These are phyloP conservation scores for Verasper variegatus DNA, from an alignment of 2,113 vertebrate genomes.

Conservation along the genomic window DNA sequence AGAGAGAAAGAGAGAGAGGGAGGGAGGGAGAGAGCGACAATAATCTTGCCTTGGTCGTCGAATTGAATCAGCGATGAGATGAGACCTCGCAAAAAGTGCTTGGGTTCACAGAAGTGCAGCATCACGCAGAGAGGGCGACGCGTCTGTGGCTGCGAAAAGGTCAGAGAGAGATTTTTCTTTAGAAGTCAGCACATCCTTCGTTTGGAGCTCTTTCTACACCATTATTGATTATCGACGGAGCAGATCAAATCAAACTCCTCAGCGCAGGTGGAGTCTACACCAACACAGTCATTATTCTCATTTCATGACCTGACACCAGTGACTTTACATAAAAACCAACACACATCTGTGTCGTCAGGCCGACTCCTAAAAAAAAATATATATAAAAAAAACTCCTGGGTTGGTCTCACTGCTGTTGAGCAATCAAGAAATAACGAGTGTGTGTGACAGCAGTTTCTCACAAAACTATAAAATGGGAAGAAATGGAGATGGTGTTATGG, in stretches of 20 bases:
- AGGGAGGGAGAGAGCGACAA: slow-evolving; percentile 6
- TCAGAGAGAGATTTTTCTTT: slow-evolving; percentile 9
- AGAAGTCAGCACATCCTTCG: background rate
- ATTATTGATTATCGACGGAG: background rate
- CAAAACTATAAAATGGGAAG: slow-evolving; percentile 73
- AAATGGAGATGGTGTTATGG: slow-evolving; percentile 71
- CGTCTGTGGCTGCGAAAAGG: slow-evolving; percentile 29
- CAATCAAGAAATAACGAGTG: slow-evolving; percentile 51
- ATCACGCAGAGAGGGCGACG: slow-evolving; percentile 52
- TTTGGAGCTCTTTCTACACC: background rate
- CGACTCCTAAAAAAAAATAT: background rate
- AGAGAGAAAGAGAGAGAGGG: background rate
- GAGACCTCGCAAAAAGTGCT: slow-evolving; percentile 49
- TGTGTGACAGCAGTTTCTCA: slow-evolving; percentile 59
- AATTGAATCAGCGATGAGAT: slow-evolving; percentile 50
- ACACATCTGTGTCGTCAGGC: slow-evolving; percentile 45
- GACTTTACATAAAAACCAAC: slow-evolving; percentile 38
- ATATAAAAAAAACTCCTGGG: slow-evolving; percentile 16
- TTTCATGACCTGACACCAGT: slow-evolving; percentile 20
- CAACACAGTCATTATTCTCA: slow-evolving; percentile 1
- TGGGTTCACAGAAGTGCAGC: slow-evolving; percentile 48
- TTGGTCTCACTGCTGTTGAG: slow-evolving; percentile 36
- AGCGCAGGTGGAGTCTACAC: background rate
- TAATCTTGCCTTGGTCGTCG: slow-evolving; percentile 26
- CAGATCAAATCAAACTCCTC: slow-evolving; percentile 2